Percentiles rank a stretch among this genome's conserved stretches.
Evolutionary conservation across 1,140 invertebrate genomes (phyloP).

Genomic region (Orchestia grillus): DNA sequence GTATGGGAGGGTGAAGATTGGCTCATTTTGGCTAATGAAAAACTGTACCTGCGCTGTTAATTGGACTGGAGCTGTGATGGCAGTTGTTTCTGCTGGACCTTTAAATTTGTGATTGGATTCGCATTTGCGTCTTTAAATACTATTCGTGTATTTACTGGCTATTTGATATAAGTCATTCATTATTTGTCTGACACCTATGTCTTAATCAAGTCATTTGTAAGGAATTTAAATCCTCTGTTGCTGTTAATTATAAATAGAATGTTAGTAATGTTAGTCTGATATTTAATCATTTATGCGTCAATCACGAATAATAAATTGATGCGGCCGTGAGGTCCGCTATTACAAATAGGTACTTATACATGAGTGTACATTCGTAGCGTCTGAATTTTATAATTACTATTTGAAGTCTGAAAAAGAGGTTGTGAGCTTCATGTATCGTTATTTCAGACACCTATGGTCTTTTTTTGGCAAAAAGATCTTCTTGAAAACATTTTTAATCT

Average conservation of each 20-base stretch:
- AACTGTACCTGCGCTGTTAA: not conserved
- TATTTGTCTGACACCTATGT: not conserved
- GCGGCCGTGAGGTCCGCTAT: not conserved
- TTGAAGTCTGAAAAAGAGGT: not conserved
- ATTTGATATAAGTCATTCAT: not conserved
- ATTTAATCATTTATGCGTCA: slow-evolving; percentile 11
- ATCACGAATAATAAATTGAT: too few species aligned
- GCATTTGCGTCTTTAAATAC: not conserved
- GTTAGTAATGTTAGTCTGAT: not conserved
- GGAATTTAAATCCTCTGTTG: not conserved
- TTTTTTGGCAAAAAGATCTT: not conserved
- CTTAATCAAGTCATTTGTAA: not conserved
- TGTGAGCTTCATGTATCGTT: not conserved
- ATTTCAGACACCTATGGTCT: not conserved
- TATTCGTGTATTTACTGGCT: not conserved
- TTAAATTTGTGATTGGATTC: slow-evolving; percentile 11
- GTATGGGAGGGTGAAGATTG: not conserved
- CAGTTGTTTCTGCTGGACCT: slow-evolving; percentile 11
- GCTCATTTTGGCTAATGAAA: not conserved
- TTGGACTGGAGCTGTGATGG: slow-evolving; percentile 22
- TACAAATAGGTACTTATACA: not conserved
- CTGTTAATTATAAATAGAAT: not conserved
- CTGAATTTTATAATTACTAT: not conserved
- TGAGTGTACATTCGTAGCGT: not conserved
- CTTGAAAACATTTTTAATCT: not conserved